A percentile compares a stretch with the other conserved stretches of the same genome.
These are phyloP conservation scores for Triplophysa dalaica DNA, from an alignment of 2,113 vertebrate species.

Conservation along the genomic window DNA sequence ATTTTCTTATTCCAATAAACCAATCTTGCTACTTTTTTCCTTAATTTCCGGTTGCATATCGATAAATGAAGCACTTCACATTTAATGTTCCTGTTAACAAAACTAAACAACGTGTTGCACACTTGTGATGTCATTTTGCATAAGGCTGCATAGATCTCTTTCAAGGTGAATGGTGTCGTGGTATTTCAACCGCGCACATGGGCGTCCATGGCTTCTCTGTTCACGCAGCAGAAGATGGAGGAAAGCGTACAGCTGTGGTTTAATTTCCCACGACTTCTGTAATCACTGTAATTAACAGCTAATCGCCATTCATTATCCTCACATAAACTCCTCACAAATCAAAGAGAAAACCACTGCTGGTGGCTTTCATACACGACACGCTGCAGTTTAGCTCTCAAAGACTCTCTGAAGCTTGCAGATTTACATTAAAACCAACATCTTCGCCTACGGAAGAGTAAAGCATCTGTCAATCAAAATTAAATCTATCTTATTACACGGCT, in stretches of 20 bases:
- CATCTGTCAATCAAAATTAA: background rate
- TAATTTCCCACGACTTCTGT: slow-evolving; percentile 94
- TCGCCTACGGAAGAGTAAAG: slow-evolving; percentile 17
- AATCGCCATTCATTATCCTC: slow-evolving; percentile 97
- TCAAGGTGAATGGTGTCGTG: no score
- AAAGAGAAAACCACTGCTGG: slow-evolving; percentile 87
- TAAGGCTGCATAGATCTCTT: no score
- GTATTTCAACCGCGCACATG: no score
- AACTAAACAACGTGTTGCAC: no score
- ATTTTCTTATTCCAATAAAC: no score
- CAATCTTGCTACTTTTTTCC: no score
- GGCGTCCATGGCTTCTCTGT: background rate
- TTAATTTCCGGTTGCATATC: no score
- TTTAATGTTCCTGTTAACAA: no score
- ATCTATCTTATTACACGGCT: background rate
- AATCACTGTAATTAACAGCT: slow-evolving; percentile 97
- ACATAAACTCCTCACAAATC: slow-evolving; percentile 95
- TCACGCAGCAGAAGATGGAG: slow-evolving; percentile 64
- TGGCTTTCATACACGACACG: slow-evolving; percentile 88
- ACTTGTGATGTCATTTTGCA: no score
- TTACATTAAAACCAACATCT: slow-evolving; percentile 18
- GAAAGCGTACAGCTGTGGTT: slow-evolving; percentile 85
- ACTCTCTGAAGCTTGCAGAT: background rate
- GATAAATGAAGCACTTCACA: no score
- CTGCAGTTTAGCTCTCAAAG: slow-evolving; percentile 69